Evolutionary conservation across 2,888 invertebrate species (phyloP).

Genomic region (Drosophila tripunctata): DNA sequence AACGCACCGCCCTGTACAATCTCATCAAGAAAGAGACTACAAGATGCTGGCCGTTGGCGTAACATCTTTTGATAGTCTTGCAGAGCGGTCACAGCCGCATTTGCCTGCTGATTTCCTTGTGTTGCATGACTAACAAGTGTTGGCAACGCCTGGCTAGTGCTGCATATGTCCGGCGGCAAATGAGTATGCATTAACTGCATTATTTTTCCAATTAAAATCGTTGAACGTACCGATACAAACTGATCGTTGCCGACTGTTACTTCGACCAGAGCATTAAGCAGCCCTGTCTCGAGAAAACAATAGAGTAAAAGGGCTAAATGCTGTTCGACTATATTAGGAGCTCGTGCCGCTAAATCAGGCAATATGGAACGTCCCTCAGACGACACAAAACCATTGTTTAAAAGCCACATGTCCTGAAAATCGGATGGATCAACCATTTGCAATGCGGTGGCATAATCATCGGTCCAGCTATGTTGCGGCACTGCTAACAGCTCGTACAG

Average conservation of each 20-base stretch:
- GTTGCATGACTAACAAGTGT: slow-evolving; percentile 92
- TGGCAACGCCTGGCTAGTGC: slow-evolving; percentile 93
- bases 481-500: slow-evolving; percentile 95
- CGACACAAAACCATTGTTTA: slow-evolving; percentile 97
- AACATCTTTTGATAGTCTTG: slow-evolving; percentile 91
- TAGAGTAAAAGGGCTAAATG: slow-evolving; percentile 95
- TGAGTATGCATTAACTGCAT: slow-evolving; percentile 93
- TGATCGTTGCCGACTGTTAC: slow-evolving; percentile 95
- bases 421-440: slow-evolving; percentile 95
- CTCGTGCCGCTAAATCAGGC: slow-evolving; percentile 92
- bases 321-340: slow-evolving; percentile 95
- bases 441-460: slow-evolving; percentile 94
- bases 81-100: slow-evolving; percentile 92
- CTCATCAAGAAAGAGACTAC: slow-evolving; percentile 93
- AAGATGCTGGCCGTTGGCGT: slow-evolving; percentile 91
- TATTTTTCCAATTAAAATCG: slow-evolving; percentile 94
- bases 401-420: slow-evolving; percentile 92
- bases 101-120: slow-evolving; percentile 91
- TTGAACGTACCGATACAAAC: slow-evolving; percentile 95
- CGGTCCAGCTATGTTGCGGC: slow-evolving; percentile 96
- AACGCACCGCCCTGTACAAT: slow-evolving; percentile 87
- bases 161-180: slow-evolving; percentile 94
- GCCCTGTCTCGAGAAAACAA: slow-evolving; percentile 93
- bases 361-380: slow-evolving; percentile 94
- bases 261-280: slow-evolving; percentile 95